phyloP scores from a whole-genome alignment of 2,888 invertebrate species.

The Blastobasis adustella region DNA sequence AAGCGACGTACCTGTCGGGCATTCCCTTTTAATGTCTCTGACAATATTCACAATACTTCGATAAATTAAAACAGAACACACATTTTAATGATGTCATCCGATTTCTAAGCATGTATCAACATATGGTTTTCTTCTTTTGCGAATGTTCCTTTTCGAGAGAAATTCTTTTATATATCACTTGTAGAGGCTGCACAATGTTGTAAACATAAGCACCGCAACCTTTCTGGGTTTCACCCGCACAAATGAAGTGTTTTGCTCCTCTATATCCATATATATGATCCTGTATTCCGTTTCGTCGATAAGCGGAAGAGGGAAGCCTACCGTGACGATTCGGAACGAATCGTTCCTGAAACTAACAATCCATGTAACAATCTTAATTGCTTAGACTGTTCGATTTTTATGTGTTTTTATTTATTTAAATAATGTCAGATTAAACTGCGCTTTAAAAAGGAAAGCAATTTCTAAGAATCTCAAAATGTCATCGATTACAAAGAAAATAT shows the following conservation, averaged over 20 bases:
- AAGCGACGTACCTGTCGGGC: conserved; percentile 49
- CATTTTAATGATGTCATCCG: no score
- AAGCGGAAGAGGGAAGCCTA: conserved; percentile 54
- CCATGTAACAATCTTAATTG: conserved; percentile 7
- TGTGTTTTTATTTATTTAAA: no score
- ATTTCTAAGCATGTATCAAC: no score
- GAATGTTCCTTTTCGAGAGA: conserved; percentile 48
- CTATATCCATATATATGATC: conserved; percentile 62
- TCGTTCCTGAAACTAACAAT: conserved; percentile 68
- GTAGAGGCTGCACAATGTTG: conserved; percentile 45
- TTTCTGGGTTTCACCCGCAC: conserved; percentile 26
- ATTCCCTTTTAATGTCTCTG: conserved; percentile 8
- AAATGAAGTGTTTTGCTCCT: conserved; percentile 52
- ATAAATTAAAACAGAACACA: no score
- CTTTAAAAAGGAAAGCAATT: no score
- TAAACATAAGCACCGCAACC: conserved; percentile 32
- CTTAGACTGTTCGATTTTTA: no score
- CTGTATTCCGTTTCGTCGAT: conserved; percentile 57
- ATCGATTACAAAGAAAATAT: no score
- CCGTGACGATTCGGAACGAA: conserved; percentile 60
- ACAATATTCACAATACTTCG: not conserved
- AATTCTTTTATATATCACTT: conserved; percentile 21
- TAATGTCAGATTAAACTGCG: no score
- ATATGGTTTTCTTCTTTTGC: conserved; percentile 32
- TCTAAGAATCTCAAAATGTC: no score